Conservation (phyloP, 2,888 invertebrate genomes). For the Anticlea derivata region DNA sequence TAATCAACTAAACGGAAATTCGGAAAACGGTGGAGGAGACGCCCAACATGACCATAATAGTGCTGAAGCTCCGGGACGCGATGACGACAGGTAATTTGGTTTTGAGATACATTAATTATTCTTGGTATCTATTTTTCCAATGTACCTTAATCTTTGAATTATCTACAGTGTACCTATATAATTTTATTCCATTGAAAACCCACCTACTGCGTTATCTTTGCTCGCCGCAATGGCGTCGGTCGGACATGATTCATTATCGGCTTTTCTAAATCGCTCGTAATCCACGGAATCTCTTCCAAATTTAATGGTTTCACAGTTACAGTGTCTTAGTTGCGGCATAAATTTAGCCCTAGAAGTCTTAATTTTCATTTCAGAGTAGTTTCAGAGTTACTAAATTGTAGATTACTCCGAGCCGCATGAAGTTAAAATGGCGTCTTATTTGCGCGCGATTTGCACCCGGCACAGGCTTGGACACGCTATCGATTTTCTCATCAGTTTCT, state of each 20-base stretch:
- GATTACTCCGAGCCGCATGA: constrained; percentile 72
- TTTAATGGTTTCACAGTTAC: constrained; percentile 66
- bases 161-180: constrained; percentile 52
- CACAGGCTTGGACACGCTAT: constrained; percentile 65
- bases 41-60: constrained; percentile 88
- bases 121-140: constrained; percentile 1
- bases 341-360: constrained; percentile 60
- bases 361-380: constrained; percentile 76
- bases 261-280: constrained; percentile 66
- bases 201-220: constrained; percentile 37
- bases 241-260: constrained; percentile 68
- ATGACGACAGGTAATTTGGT: constrained; percentile 88
- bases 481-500: constrained; percentile 49
- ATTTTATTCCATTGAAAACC: constrained; percentile 49
- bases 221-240: constrained; percentile 77
- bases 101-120: constrained; percentile 27
- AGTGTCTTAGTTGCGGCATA: constrained; percentile 64
- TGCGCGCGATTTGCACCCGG: constrained; percentile 75
- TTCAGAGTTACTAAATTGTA: constrained; percentile 64
- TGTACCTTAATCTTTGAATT: constrained; percentile 16
- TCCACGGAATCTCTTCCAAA: constrained; percentile 75
- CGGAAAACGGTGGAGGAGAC: constrained; percentile 87
- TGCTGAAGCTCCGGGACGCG: constrained; percentile 90
- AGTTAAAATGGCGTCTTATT: constrained; percentile 80
- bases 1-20: constrained; percentile 85